Conservation (phyloP, 2,888 invertebrate genomes). For the Sipha maydis region DNA sequence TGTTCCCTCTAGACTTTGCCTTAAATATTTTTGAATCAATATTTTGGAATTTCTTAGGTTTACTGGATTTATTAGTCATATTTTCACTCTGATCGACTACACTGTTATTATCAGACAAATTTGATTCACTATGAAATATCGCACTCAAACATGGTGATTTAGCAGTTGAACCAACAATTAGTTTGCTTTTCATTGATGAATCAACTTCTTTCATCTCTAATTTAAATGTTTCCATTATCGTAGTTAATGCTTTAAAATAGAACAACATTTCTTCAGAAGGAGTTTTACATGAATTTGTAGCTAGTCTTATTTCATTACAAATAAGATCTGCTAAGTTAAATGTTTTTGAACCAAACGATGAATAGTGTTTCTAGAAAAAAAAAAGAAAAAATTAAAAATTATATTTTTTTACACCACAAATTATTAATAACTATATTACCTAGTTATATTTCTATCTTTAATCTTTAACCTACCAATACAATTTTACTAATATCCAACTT, state of each 20-base stretch:
- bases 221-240: constrained; percentile 36
- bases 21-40: too few relatives aligned
- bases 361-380: constrained; percentile 52
- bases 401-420: neutral
- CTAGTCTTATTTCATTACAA: constrained; percentile 48
- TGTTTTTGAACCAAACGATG: constrained; percentile 36
- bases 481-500: neutral
- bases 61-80: neutral
- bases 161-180: neutral
- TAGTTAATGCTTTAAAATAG: constrained; percentile 26
- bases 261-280: constrained; percentile 19
- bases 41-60: neutral
- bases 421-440: neutral
- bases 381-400: constrained; percentile 19
- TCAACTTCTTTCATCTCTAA: constrained; percentile 36
- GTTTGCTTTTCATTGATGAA: constrained; percentile 19
- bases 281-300: constrained; percentile 29
- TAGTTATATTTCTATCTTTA: neutral
- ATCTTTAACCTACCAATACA: too few relatives aligned
- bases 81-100: neutral
- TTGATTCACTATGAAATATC: neutral
- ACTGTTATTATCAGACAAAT: constrained; percentile 10
- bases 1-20: too few relatives aligned
- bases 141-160: neutral
- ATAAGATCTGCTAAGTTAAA: constrained; percentile 54